phyloP scores from a whole-genome alignment of 2,888 invertebrate genomes.

The Spodoptera littoralis region DNA sequence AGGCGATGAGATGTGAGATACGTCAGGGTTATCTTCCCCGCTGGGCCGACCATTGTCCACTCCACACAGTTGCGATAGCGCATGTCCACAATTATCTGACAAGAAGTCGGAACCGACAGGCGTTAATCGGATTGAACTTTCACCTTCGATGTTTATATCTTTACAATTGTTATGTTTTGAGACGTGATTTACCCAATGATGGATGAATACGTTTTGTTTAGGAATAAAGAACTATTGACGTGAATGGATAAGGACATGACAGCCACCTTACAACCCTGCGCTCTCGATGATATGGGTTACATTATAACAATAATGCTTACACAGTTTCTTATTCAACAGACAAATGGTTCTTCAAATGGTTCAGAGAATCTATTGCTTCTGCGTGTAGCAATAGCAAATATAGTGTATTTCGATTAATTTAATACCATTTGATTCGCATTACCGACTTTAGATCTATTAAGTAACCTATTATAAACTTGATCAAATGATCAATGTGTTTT shows the following conservation, averaged over 20 bases:
- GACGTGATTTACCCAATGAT: slow-evolving; percentile 49
- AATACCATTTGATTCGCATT: slow-evolving; percentile 25
- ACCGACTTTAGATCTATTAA: slow-evolving; percentile 24
- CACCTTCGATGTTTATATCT: slow-evolving; percentile 60
- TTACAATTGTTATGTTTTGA: slow-evolving; percentile 47
- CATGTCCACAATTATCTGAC: slow-evolving; percentile 66
- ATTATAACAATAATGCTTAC: slow-evolving; percentile 19
- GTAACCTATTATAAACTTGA: slow-evolving; percentile 22
- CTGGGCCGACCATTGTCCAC: slow-evolving; percentile 64
- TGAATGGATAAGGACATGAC: slow-evolving; percentile 32
- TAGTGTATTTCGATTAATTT: slow-evolving; percentile 17
- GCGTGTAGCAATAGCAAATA: not conserved
- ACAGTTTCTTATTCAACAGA: slow-evolving; percentile 1
- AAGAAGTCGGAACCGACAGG: slow-evolving; percentile 62
- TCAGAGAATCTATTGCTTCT: slow-evolving; percentile 2
- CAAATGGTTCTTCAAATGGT: not conserved
- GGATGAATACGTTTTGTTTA: slow-evolving; percentile 42
- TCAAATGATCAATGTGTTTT: slow-evolving; percentile 30
- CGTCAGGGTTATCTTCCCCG: slow-evolving; percentile 57
- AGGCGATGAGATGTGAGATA: slow-evolving; percentile 65
- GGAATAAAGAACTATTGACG: slow-evolving; percentile 34
- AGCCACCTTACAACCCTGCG: slow-evolving; percentile 25
- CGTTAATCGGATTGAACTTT: slow-evolving; percentile 69
- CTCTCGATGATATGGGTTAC: slow-evolving; percentile 34
- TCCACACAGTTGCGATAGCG: slow-evolving; percentile 56